Percentiles rank a stretch among this genome's conserved stretches.
phyloP scores from a whole-genome alignment of 2,797 vertebrate genomes.

The Typhlichthys eigenmanni region DNA sequence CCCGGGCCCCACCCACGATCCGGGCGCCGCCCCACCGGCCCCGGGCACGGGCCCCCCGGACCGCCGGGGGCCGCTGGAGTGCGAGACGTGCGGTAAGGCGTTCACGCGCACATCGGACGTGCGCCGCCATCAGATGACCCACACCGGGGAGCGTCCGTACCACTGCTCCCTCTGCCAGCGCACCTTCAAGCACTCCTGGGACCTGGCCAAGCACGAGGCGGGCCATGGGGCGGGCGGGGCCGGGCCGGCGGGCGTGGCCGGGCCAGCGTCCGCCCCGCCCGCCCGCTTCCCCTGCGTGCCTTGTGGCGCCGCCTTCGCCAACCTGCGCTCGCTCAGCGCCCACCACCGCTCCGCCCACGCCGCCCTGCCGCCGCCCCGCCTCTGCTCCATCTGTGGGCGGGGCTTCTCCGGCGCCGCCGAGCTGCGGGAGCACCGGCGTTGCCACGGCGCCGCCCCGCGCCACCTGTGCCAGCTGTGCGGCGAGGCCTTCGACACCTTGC shows the following conservation, averaged over 20 bases:
- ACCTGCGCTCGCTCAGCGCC: slow-evolving; percentile 66
- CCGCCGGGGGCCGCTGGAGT: slow-evolving; percentile 48
- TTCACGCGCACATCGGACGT: slow-evolving; percentile 78
- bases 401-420: slow-evolving; percentile 51
- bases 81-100: slow-evolving; percentile 70
- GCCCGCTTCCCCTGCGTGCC: slow-evolving; percentile 70
- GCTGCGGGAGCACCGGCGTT: slow-evolving; percentile 70
- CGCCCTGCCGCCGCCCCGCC: slow-evolving; percentile 62
- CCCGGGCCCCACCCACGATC: not conserved
- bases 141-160: slow-evolving; percentile 80
- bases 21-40: not conserved
- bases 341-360: slow-evolving; percentile 73
- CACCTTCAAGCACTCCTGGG: slow-evolving; percentile 82
- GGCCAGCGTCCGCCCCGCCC: slow-evolving; percentile 7
- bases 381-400: slow-evolving; percentile 79
- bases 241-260: too few species aligned
- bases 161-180: slow-evolving; percentile 75
- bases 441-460: slow-evolving; percentile 61
- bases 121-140: slow-evolving; percentile 77
- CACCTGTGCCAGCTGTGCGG: slow-evolving; percentile 76
- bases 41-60: slow-evolving; percentile 7
- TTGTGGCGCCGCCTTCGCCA: slow-evolving; percentile 66
- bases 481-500: slow-evolving; percentile 72
- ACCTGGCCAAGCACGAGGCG: slow-evolving; percentile 76
- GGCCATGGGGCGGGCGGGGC: slow-evolving; percentile 47